Percentiles rank a stretch among this genome's conserved stretches.
Conservation (phyloP, 2,888 invertebrate species). For the Cheiracanthium punctorium region DNA sequence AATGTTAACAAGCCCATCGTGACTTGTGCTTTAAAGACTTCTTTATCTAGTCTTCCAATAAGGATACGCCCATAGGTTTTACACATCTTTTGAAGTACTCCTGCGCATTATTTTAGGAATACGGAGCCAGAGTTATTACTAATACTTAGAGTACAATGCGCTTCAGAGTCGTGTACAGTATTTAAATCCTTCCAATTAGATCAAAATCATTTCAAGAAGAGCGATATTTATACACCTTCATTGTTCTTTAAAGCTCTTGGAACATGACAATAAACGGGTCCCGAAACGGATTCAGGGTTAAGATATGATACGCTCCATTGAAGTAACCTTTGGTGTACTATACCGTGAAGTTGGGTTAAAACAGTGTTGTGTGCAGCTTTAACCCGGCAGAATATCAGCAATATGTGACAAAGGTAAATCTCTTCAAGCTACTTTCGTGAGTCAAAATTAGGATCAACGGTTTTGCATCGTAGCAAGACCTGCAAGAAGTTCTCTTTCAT, state of each 20-base stretch:
- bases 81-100: not conserved
- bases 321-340: slow-evolving; percentile 16
- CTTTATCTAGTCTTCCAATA: not conserved
- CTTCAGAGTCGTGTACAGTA: not conserved
- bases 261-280: slow-evolving; percentile 54
- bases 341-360: not conserved
- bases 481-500: not conserved
- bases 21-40: not conserved
- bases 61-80: not conserved
- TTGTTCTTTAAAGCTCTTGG: slow-evolving; percentile 54
- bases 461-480: not conserved
- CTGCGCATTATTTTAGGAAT: not conserved
- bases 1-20: not conserved
- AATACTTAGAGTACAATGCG: not conserved
- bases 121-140: not conserved
- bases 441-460: not conserved
- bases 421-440: slow-evolving; percentile 17
- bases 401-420: slow-evolving; percentile 4
- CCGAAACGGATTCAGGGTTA: slow-evolving; percentile 52
- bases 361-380: not conserved
- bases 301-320: slow-evolving; percentile 30
- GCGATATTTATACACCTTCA: slow-evolving; percentile 60
- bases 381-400: not conserved
- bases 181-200: slow-evolving; percentile 35
- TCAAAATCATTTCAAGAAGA: slow-evolving; percentile 49